Conservation (phyloP, 2,113 vertebrate genomes). For the Limanda limanda region DNA sequence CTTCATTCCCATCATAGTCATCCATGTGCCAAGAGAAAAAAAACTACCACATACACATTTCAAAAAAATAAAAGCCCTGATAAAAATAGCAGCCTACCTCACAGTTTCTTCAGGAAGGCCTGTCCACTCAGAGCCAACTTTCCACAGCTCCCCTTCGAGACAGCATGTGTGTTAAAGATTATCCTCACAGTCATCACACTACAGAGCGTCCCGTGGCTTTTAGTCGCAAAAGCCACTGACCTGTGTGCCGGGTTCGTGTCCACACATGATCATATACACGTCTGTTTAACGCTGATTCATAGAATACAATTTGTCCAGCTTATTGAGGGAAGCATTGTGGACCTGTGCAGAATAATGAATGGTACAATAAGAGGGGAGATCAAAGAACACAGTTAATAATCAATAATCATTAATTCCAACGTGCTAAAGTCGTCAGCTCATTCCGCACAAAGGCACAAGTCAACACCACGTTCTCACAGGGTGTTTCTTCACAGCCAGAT, state of each 20-base stretch:
- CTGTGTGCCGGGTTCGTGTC: conserved; percentile 46
- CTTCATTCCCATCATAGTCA: conserved; percentile 22
- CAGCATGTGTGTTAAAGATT: conserved; percentile 79
- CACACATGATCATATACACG: conserved; percentile 35
- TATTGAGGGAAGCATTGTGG: too few relatives aligned
- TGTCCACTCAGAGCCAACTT: conserved; percentile 70
- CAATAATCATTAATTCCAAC: conserved; percentile 17
- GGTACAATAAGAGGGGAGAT: background rate
- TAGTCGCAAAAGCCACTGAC: conserved; percentile 69
- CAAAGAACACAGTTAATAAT: conserved; percentile 21
- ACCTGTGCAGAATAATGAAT: background rate
- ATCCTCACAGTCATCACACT: conserved; percentile 66
- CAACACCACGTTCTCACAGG: conserved; percentile 31
- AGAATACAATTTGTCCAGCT: background rate
- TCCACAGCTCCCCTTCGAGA: conserved; percentile 78
- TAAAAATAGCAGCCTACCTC: conserved; percentile 72
- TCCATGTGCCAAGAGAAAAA: background rate
- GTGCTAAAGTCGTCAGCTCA: background rate
- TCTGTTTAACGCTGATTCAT: conserved; percentile 19
- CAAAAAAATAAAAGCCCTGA: conserved; percentile 31
- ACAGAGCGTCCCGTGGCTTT: conserved; percentile 36
- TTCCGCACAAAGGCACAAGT: conserved; percentile 4
- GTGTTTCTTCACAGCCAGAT: conserved; percentile 64
- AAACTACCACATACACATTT: conserved; percentile 19
- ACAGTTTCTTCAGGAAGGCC: conserved; percentile 66